A percentile compares a stretch with the other conserved stretches of the same genome.
Evolutionary conservation across 2,888 invertebrate genomes (phyloP).

Genomic region (Acrobasis repandana): DNA sequence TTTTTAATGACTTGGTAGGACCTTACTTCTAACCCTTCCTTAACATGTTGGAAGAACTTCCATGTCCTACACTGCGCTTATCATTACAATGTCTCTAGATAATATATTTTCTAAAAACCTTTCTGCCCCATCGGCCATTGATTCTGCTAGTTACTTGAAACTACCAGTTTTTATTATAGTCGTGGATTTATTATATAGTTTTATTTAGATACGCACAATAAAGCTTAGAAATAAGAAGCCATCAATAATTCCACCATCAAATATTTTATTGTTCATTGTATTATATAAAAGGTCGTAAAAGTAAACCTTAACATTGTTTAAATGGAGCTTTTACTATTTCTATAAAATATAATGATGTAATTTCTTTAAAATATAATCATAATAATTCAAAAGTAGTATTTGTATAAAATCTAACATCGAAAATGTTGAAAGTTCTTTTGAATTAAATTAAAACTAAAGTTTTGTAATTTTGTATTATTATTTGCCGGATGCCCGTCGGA

Average conservation of each 20-base stretch:
- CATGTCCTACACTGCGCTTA: no score
- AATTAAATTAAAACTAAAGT: no score
- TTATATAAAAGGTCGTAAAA: constrained; percentile 13
- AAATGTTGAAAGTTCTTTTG: no score
- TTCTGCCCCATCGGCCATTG: background rate
- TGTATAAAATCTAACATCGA: no score
- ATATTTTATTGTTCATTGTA: constrained; percentile 19
- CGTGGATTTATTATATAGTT: constrained; percentile 5
- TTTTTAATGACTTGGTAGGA: no score
- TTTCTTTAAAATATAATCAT: no score
- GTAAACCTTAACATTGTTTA: constrained; percentile 2
- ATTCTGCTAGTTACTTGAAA: background rate
- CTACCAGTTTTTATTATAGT: background rate
- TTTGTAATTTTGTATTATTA: no score
- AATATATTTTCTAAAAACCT: background rate
- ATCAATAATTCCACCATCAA: constrained; percentile 11
- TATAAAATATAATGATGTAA: background rate
- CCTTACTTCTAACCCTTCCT: no score
- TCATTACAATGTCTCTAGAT: background rate
- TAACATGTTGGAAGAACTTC: no score
- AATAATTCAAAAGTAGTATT: no score
- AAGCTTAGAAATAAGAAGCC: constrained; percentile 15
- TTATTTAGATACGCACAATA: constrained; percentile 13
- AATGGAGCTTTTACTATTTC: constrained; percentile 5
- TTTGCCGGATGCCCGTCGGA: no score